Base-by-base conservation (phyloP, 2,888 invertebrate species). In the Syrphus vitripennis region DNA sequence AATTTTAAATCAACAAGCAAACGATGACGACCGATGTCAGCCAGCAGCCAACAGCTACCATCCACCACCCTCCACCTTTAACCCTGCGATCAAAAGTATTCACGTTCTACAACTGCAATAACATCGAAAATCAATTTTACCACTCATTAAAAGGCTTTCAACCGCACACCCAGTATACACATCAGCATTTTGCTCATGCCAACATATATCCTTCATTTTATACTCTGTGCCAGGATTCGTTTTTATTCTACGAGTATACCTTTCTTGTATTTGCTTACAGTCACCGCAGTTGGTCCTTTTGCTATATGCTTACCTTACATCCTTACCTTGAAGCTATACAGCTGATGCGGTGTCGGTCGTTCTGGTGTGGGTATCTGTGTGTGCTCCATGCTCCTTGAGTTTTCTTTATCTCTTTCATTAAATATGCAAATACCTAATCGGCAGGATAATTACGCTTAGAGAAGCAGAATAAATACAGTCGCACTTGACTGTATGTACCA, bases 371-470 rank as follows among this genome's bases (percentile, higher is more conserved):
- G 10, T 31, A 1, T 16, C n/a, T 45, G 29, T 45, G 29, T 45
- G 45, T 59, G 40, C n/a, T n/a, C n/a, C n/a, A n/a, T 9, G 42
- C 45, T 61, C 61, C 70, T 57, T 70, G 21, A 4, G 34, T 24
- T 53, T n/a, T 37, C 50, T 71, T 70, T 61, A 31, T 74, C 72
- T 16, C 10, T 80, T 81, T 80, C 84, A 81, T 86, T 77, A 81
- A 81, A 77, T 77, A 86, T 86, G 84, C 84, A 86, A 86, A 86
- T 81, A 81, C 72, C 77, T 77, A 86, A 86, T 86, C 84, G 84
- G 69, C 81, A 77, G 77, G 81, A 86, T 86, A 86, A 86, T 81
- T 81, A 69, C 77, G 81, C 84, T 86, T 81, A 77, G 77, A 77
- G 81, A 31, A 81, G 84, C 81, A 69, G 84, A 81, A 86, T 83